A percentile compares a stretch with the other conserved stretches of the same genome.
Conservation (phyloP, 2,113 vertebrate genomes). For the Petrocephalus zakoni region DNA sequence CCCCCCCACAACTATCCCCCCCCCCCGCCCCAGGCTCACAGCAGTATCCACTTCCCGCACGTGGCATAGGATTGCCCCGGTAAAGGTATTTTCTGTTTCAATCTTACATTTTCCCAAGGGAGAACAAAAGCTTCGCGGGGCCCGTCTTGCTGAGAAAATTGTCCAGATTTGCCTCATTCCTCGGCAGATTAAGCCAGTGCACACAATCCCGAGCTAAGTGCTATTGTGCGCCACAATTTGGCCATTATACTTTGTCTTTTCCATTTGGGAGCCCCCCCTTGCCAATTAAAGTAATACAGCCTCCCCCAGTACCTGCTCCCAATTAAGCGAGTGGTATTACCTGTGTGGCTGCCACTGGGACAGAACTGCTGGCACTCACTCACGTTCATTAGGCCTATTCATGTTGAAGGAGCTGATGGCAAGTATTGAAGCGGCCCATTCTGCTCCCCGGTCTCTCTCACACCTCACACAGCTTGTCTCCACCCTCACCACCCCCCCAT, state of each 20-base stretch:
- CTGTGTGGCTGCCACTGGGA: constrained; percentile 90
- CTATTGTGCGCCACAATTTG: constrained; percentile 98
- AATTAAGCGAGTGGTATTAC: constrained; percentile 97
- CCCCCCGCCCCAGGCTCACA: constrained; percentile 66
- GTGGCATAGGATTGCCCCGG: constrained; percentile 91
- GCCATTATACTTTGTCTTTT: constrained; percentile 99
- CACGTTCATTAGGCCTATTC: constrained; percentile 96
- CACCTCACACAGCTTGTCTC: constrained; percentile 50
- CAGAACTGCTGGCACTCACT: constrained; percentile 78
- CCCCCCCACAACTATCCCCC: constrained; percentile 79
- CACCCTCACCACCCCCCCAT: constrained; percentile 63
- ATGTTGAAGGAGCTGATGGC: constrained; percentile 86
- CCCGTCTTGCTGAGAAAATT: constrained; percentile 98
- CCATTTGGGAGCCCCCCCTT: constrained; percentile 85
- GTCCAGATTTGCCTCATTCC: constrained; percentile 99
- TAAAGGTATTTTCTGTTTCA: constrained; percentile 99
- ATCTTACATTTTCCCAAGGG: constrained; percentile 98
- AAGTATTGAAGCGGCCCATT: constrained; percentile 74
- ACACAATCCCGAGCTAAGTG: constrained; percentile 96
- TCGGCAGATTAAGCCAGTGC: constrained; percentile 97
- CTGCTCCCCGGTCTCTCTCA: constrained; percentile 10
- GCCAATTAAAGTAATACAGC: constrained; percentile 99
- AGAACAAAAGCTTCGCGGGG: constrained; percentile 88
- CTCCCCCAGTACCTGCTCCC: constrained; percentile 98
- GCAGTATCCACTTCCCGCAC: constrained; percentile 95